Percentiles rank a stretch among this genome's conserved stretches.
These are phyloP conservation scores for Phalanger gymnotis DNA, from an alignment of 2,797 vertebrate species.

Conservation along the genomic window DNA sequence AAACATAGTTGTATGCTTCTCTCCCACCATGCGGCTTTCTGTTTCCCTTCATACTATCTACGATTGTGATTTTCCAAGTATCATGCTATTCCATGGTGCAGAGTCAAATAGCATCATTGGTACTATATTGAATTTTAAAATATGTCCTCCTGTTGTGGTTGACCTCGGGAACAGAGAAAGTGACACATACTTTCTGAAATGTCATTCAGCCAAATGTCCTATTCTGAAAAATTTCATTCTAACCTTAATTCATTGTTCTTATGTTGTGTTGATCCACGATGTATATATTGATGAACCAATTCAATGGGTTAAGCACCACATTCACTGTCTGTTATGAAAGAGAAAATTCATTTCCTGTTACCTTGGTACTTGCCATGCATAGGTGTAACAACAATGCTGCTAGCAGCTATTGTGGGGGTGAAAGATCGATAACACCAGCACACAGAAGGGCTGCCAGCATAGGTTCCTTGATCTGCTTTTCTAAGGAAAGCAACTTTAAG, in stretches of 20 bases:
- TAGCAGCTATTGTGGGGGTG: too few species aligned
- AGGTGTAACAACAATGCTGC: too few species aligned
- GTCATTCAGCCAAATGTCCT: neutral
- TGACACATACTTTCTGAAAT: neutral
- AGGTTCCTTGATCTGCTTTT: too few species aligned
- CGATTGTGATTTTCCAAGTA: neutral
- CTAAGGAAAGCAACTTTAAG: too few species aligned
- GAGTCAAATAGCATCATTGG: neutral
- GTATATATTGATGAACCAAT: neutral
- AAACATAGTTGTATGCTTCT: neutral
- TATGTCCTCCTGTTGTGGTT: neutral
- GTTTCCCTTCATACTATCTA: neutral
- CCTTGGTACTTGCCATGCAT: neutral
- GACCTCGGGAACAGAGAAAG: neutral
- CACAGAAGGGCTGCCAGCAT: too few species aligned
- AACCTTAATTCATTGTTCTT: neutral
- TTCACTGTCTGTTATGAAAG: neutral
- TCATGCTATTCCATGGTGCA: neutral
- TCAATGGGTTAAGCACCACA: neutral
- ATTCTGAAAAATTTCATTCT: neutral
- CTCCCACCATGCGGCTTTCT: neutral
- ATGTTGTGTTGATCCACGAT: neutral
- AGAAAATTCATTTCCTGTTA: neutral
- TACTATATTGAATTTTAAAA: neutral
- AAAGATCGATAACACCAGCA: too few species aligned